These are phyloP conservation scores for Hesperophylax magnus DNA, from an alignment of 1,140 invertebrate species.

Conservation along the genomic window DNA sequence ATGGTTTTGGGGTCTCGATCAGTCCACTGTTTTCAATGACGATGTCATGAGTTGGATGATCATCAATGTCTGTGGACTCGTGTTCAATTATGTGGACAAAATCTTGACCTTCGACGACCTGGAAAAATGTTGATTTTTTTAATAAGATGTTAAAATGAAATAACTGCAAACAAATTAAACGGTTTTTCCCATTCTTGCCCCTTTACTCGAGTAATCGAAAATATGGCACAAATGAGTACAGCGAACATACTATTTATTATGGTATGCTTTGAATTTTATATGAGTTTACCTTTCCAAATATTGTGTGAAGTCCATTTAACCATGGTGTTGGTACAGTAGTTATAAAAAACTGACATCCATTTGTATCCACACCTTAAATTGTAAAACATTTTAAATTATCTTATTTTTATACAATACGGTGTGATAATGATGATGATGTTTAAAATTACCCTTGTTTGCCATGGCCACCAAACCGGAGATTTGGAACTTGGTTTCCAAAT, in stretches of 20 bases:
- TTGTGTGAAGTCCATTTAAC: conserved; percentile 93
- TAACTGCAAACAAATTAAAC: not conserved
- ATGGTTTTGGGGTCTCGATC: conserved; percentile 73
- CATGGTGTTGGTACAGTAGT: conserved; percentile 90
- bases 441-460: conserved; percentile 88
- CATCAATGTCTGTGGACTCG: conserved; percentile 81
- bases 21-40: conserved; percentile 78
- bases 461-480: conserved; percentile 93
- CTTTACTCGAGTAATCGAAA: too few relatives aligned
- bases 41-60: conserved; percentile 78
- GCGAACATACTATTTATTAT: not conserved
- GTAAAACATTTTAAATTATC: not conserved
- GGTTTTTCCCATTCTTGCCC: not conserved
- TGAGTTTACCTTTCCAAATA: conserved; percentile 89
- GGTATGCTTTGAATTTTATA: not conserved
- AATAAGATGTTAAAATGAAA: not conserved
- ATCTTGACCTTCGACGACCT: conserved; percentile 86
- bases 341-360: conserved; percentile 97
- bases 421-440: not conserved
- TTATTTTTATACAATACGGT: not conserved
- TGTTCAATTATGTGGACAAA: conserved; percentile 89
- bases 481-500: conserved; percentile 90
- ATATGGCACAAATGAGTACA: too few relatives aligned
- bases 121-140: conserved; percentile 24
- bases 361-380: conserved; percentile 76